phyloP scores from a whole-genome alignment of 2,888 invertebrate species.

The Chymomyza procnemis region DNA sequence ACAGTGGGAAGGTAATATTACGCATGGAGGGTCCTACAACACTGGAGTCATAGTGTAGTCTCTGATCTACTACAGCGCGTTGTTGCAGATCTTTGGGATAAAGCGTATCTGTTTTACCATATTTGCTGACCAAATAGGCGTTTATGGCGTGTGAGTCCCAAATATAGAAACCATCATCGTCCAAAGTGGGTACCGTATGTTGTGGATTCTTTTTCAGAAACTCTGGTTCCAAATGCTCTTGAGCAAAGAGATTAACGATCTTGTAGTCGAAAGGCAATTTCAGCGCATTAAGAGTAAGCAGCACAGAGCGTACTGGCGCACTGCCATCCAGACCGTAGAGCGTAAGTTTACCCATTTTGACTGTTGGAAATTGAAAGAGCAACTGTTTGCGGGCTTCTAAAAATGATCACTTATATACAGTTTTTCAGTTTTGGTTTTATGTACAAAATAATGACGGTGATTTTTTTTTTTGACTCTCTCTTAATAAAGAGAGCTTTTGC shows the following conservation, averaged over 20 bases:
- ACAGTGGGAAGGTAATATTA: constrained; percentile 12
- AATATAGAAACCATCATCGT: constrained; percentile 50
- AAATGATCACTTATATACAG: background rate
- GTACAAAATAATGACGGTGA: background rate
- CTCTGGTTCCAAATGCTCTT: constrained; percentile 42
- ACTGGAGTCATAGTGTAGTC: constrained; percentile 30
- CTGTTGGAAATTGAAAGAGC: background rate
- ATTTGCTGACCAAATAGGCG: constrained; percentile 59
- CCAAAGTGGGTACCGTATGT: constrained; percentile 63
- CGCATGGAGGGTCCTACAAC: constrained; percentile 11
- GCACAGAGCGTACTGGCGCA: constrained; percentile 65
- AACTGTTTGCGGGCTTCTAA: background rate
- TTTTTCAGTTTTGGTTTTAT: background rate
- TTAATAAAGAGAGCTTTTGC: background rate
- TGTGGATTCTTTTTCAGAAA: constrained; percentile 62
- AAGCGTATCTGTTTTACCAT: constrained; percentile 52
- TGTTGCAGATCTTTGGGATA: constrained; percentile 64
- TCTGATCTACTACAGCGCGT: constrained; percentile 60
- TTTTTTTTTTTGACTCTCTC: background rate
- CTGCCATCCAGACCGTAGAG: constrained; percentile 64
- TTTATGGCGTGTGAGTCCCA: constrained; percentile 68
- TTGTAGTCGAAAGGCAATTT: constrained; percentile 55
- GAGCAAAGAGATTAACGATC: constrained; percentile 66
- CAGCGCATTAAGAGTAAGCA: constrained; percentile 64
- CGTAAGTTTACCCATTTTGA: constrained; percentile 57